Evolutionary conservation across 2,113 vertebrate species (phyloP).

Genomic region (Pavo muticus): DNA sequence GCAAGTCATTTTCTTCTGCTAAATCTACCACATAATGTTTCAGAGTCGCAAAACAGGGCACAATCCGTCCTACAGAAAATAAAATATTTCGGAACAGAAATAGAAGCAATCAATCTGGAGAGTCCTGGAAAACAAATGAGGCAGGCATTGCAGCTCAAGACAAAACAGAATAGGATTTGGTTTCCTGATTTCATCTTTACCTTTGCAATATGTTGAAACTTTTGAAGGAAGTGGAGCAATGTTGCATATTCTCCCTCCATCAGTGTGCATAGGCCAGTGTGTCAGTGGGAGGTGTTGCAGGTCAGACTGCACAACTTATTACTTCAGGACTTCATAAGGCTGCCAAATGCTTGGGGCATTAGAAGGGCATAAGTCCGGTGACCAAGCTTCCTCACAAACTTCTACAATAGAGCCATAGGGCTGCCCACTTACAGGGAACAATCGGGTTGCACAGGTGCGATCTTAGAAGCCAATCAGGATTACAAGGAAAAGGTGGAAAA

Average conservation of each 20-base stretch:
- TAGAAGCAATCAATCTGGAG: neutral
- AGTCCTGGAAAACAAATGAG: neutral
- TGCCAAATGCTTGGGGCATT: neutral
- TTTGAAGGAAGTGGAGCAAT: neutral
- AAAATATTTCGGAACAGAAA: conserved; percentile 1
- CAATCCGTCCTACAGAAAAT: neutral
- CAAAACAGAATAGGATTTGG: neutral
- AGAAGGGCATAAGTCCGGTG: neutral
- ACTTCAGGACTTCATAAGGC: neutral
- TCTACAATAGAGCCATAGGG: neutral
- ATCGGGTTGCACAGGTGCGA: neutral
- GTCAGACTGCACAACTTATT: neutral
- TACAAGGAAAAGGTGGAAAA: neutral
- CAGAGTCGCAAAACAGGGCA: neutral
- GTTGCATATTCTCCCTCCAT: neutral
- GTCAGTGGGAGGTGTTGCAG: neutral
- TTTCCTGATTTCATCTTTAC: neutral
- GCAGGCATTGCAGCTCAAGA: neutral
- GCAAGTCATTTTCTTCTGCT: neutral
- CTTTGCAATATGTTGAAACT: neutral
- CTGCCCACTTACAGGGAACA: neutral
- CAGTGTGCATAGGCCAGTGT: neutral
- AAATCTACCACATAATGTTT: neutral
- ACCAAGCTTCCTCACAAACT: neutral
- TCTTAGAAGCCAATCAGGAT: neutral